phyloP scores from a whole-genome alignment of 2,797 vertebrate species.

The Eulemur albifrons region DNA sequence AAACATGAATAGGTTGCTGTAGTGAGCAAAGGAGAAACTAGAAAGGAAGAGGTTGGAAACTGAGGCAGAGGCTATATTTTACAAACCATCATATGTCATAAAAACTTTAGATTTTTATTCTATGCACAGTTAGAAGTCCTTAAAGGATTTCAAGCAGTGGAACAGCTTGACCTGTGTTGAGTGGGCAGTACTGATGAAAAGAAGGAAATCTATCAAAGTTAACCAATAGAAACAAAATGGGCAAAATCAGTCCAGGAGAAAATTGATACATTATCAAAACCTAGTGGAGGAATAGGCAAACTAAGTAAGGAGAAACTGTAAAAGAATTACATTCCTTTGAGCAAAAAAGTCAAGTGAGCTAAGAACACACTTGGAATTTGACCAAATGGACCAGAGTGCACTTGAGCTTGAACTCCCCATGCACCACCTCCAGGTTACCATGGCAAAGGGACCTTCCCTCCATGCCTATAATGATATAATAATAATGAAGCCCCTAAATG shows the following conservation, averaged over 20 bases:
- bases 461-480: neutral
- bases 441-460: neutral
- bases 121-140: neutral
- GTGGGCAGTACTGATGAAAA: neutral
- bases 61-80: neutral
- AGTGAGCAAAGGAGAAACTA: neutral
- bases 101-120: neutral
- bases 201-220: neutral
- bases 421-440: neutral
- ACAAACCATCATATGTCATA: neutral
- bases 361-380: neutral
- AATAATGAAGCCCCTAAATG: neutral
- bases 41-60: neutral
- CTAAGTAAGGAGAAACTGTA: neutral
- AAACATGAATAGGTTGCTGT: neutral
- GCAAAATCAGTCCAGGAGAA: neutral
- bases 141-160: neutral
- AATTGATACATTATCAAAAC: neutral
- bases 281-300: neutral
- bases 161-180: neutral
- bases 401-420: neutral
- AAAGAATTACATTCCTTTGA: neutral
- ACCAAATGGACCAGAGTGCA: neutral
- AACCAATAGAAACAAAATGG: neutral
- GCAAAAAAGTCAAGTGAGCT: neutral